Conservation (phyloP, 2,888 invertebrate genomes). For the Dolomedes plantarius region DNA sequence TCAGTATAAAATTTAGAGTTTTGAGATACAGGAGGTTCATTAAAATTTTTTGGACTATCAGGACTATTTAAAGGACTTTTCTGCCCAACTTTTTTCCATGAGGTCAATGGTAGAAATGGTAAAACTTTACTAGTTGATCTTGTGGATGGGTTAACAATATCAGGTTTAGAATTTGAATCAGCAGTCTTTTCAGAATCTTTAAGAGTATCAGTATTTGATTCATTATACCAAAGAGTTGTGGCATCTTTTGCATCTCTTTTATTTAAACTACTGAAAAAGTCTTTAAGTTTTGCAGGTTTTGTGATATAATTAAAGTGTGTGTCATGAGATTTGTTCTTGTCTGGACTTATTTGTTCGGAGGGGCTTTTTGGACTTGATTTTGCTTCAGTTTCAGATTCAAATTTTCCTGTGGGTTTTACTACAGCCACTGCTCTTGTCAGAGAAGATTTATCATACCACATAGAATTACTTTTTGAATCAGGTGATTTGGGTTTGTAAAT, state of each 20-base stretch:
- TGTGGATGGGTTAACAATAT: neutral
- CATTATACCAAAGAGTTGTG: slow-evolving; percentile 42
- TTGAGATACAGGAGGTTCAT: neutral
- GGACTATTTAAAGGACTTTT: slow-evolving; percentile 50
- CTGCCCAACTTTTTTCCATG: slow-evolving; percentile 42
- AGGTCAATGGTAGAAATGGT: slow-evolving; percentile 31
- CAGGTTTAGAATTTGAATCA: neutral
- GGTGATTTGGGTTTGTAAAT: slow-evolving; percentile 19
- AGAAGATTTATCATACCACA: slow-evolving; percentile 62
- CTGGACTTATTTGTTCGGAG: neutral
- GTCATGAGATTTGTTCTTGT: slow-evolving; percentile 1
- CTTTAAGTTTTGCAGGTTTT: slow-evolving; percentile 42
- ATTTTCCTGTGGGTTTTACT: slow-evolving; percentile 45
- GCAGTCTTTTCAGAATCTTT: neutral
- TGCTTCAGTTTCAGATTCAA: slow-evolving; percentile 10
- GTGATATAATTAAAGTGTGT: slow-evolving; percentile 4
- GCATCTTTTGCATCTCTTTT: slow-evolving; percentile 31
- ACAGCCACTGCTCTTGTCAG: slow-evolving; percentile 43
- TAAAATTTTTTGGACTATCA: slow-evolving; percentile 33
- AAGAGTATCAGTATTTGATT: slow-evolving; percentile 5
- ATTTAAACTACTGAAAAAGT: slow-evolving; percentile 34
- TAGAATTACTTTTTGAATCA: slow-evolving; percentile 46
- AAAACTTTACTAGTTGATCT: slow-evolving; percentile 22
- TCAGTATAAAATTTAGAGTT: slow-evolving; percentile 47
- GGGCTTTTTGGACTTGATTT: slow-evolving; percentile 10